Conservation (phyloP, 1,140 invertebrate genomes). For the Sarcophaga bullata region DNA sequence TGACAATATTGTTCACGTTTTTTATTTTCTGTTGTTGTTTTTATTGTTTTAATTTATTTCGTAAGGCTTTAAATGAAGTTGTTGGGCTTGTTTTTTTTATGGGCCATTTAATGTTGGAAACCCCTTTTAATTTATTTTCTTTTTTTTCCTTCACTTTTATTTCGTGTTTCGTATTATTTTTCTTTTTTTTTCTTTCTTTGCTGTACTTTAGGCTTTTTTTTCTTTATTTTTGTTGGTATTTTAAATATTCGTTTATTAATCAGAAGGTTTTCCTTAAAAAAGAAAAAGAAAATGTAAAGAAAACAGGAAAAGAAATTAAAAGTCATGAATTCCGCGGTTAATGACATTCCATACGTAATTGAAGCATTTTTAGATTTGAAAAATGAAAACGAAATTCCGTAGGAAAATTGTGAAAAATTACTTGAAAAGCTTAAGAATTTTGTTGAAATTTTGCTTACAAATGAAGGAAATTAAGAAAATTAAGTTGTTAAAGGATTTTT, state of each 20-base stretch:
- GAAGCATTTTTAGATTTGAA: not conserved
- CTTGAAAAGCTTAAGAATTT: not conserved
- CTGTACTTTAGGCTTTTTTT: not conserved
- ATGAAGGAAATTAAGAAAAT: not conserved
- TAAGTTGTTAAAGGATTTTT: too few species aligned
- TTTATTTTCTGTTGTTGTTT: not conserved
- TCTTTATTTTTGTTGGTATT: not conserved
- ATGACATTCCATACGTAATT: not conserved
- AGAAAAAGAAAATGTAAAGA: not conserved
- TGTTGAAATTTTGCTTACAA: not conserved
- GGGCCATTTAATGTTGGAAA: slow-evolving; percentile 22
- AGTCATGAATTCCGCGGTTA: not conserved
- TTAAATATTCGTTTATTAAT: slow-evolving; percentile 34
- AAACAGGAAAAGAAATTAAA: not conserved
- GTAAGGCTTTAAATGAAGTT: slow-evolving; percentile 3
- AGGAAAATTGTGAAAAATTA: too few species aligned
- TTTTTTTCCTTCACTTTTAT: not conserved
- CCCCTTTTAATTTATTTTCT: not conserved
- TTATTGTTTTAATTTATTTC: not conserved
- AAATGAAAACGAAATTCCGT: too few species aligned
- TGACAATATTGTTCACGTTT: slow-evolving; percentile 23
- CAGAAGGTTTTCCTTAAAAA: not conserved
- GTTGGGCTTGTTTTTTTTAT: slow-evolving; percentile 24
- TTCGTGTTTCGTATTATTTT: not conserved
- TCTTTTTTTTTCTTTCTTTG: not conserved